Base-by-base conservation (phyloP, 2,113 vertebrate species). In the Scortum barcoo region DNA sequence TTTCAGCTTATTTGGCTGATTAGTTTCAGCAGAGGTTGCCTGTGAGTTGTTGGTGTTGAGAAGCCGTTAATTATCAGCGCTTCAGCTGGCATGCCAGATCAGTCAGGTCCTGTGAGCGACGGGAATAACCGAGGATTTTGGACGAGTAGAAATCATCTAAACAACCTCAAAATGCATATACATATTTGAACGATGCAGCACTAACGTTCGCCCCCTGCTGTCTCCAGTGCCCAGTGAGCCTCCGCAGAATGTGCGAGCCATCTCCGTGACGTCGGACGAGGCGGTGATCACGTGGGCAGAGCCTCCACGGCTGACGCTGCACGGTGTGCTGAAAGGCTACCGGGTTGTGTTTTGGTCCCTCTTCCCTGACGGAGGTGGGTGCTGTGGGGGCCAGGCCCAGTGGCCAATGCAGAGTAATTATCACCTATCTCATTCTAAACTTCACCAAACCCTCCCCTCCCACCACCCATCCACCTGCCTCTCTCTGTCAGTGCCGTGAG, bases 281-380 rank as follows among this genome's bases (percentile, higher is more conserved):
- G 97, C 97, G 0, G 97, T 99, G 81, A 98, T 99, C 93, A 98
- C 98, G 0, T 99, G 98, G 98, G 97, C 97, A 0, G 98, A 99
- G 92, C 98, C 98, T 46, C 98, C 98, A 0, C 96, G 97, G 84
- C 97, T 97, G 93, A 99, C 98, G 20, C 97, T 99, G 92, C 99
- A 99, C 2, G 98, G 98, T 4, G 97, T 99, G 88, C 95, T 99
- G 87, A 99, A 98, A 94, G 98, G 98, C 5, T 99, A 99, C 90
- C 94, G 98, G 0, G 97, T 99, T 92, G 97, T 99, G 93, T 99
- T 97, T 96, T 99, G 98, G 98, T 99, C 97, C 57, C 96, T 99
- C 89, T 99, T 97, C 88, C 95, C 97, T 70, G 98, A 99, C 2
- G 98, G 98, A 90, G 98, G 98, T 98, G 94, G 96, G 97, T 96